These are phyloP conservation scores for Nycticorax nycticorax DNA, from an alignment of 2,113 vertebrate genomes.

Conservation along the genomic window DNA sequence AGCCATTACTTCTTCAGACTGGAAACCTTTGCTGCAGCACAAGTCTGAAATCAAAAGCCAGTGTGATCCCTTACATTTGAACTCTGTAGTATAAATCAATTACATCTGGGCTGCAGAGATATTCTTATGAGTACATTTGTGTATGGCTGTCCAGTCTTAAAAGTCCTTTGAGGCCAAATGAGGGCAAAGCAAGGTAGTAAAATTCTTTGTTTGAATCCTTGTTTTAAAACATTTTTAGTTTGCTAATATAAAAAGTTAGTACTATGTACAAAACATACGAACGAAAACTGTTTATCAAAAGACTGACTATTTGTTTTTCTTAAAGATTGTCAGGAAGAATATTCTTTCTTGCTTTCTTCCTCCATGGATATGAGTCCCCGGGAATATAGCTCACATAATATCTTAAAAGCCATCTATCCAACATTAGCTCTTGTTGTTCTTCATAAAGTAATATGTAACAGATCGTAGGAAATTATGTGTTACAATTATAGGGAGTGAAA, in stretches of 20 bases:
- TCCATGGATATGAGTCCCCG: neutral
- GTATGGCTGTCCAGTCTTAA: neutral
- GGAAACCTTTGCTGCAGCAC: neutral
- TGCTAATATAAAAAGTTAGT: neutral
- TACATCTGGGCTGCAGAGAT: neutral
- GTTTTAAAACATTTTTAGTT: neutral
- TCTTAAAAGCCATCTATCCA: neutral
- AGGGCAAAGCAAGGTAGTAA: neutral
- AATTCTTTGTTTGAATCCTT: neutral
- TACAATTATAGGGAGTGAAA: neutral
- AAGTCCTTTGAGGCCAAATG: neutral
- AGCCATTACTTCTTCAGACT: neutral
- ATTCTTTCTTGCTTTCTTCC: neutral
- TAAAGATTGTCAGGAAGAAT: neutral
- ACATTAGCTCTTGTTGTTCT: neutral
- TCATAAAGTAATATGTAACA: neutral
- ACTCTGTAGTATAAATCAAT: neutral
- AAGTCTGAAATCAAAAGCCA: neutral
- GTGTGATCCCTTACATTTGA: neutral
- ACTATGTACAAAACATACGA: neutral
- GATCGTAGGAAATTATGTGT: neutral
- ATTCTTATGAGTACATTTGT: neutral
- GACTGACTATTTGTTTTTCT: neutral
- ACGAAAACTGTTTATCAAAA: neutral
- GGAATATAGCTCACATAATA: neutral